Conservation (phyloP, 1,140 invertebrate genomes). For the Drosophila rhopaloa region DNA sequence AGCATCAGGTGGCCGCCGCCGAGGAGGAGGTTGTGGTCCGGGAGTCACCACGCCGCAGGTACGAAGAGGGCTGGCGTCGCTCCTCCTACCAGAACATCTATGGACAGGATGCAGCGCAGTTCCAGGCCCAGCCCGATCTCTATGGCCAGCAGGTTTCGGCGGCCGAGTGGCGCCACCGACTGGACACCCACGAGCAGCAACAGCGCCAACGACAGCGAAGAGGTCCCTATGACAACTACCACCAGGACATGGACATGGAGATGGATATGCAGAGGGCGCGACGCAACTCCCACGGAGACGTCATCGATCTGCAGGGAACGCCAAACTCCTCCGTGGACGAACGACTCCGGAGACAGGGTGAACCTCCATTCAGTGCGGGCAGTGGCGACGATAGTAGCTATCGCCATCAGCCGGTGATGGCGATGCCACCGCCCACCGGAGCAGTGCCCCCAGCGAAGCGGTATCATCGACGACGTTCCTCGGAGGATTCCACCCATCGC, state of each 20-base stretch:
- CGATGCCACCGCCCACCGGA: conserved; percentile 5
- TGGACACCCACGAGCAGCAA: conserved; percentile 74
- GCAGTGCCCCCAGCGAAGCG: conserved; percentile 55
- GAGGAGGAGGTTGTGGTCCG: conserved; percentile 83
- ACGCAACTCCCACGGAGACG: conserved; percentile 61
- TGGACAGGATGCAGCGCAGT: conserved; percentile 51
- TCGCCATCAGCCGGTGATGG: conserved; percentile 41
- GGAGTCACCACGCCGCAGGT: conserved; percentile 86
- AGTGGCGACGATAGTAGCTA: conserved; percentile 74
- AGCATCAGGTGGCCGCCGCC: conserved; percentile 78
- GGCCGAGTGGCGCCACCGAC: conserved; percentile 73
- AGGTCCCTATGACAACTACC: conserved; percentile 63
- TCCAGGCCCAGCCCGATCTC: conserved; percentile 73
- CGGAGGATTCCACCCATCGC: conserved; percentile 73
- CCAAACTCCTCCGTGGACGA: conserved; percentile 75
- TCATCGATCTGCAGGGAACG: conserved; percentile 66
- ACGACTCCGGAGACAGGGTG: conserved; percentile 49
- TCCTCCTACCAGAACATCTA: conserved; percentile 85
- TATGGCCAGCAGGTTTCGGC: conserved; percentile 80
- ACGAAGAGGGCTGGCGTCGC: conserved; percentile 89
- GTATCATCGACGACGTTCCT: conserved; percentile 75
- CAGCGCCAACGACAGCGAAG: conserved; percentile 56
- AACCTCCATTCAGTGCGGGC: conserved; percentile 26
- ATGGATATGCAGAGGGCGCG: conserved; percentile 62
- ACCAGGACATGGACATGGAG: conserved; percentile 59